Evolutionary conservation across 2,888 invertebrate genomes (phyloP), one percentile per base, ranked within the genome.

Genomic region (Abrostola triplasia): DNA sequence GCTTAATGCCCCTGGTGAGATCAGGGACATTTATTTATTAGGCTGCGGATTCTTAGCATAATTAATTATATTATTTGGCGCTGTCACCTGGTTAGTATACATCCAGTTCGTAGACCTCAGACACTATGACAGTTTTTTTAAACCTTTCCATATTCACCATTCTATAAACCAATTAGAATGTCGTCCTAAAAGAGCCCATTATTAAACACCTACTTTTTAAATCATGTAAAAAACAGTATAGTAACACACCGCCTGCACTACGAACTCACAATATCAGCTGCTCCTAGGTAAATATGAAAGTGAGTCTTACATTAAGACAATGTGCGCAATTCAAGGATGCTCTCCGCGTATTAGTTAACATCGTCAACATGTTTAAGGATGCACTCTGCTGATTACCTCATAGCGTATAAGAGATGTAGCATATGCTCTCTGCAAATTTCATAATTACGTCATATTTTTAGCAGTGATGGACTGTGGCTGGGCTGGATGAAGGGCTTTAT

Each of bases 261-360:
- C 44, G 8, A 11, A 38, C 59, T 42, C 6, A 35, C 59, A 49
- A 57, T 50, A 62, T 53, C 59, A 50, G 61, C 50, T 47, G 41
- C 37, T 47, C 24, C 5, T 48, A 59, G 66, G 64, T 67, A 66
- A 59, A 59, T 59, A 42, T 67, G 64, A 67, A 42, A 61, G 64
- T 59, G 52, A 64, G 42, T 47, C 12, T 64, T 37, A 47, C n/a
- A 60, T 47, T 36, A 24, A 60, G 55, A 64, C 56, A 44, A 56
- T 13, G 6, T 36, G 24, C 12, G 49, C 8, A n/a, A 62, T 66
- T 73, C 61, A 79, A 76, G 79, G 66, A 70, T 64, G 41, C 10
- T 57, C 41, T n/a, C 13, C 36, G 5, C 36, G 24, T 24, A 42
- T 5, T n/a, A 40, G 13, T 53, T 47, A 47, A 47, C 10, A 7